Base-by-base conservation (phyloP, 2,797 vertebrate genomes). In the Hapalemur alaotrensis region DNA sequence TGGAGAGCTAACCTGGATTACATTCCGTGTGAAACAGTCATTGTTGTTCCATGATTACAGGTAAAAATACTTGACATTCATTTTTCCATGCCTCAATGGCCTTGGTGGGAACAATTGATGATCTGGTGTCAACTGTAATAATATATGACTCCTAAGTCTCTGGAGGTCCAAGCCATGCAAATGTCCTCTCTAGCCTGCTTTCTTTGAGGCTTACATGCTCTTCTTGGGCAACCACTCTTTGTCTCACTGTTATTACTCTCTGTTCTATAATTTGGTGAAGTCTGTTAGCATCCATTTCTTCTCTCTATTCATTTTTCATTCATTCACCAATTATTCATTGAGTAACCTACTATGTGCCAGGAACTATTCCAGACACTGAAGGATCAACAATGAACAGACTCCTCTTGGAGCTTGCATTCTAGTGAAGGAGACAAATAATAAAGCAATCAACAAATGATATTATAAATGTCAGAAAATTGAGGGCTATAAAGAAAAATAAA, bases 11-110 rank as follows among this genome's bases (percentile, higher is more conserved):
- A 91, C 23, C 22, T 17, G 32, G n/a, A 95, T 79, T 81, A 52
- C 28, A 80, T 84, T 43, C 89, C 75, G 10, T 20, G 2, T 70
- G 69, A 75, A 85, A 76, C 13, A 43, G 23, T 82, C 73, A 80
- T 57, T 52, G 41, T 3, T 72, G 14, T 82, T 85, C 54, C 28
- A 46, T 73, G 43, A 94, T 69, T 57, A 67, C 11, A 80, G 43
- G 63, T 65, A 91, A 93, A 96, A 80, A 59, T 22, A 50, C 10
- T 78, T 43, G 23, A 93, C 76, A 78, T 93, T 89, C 46, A 76
- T 80, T 78, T 89, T 59, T 61, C 43, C 4, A 65, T 59, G 63
- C n/a, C 38, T 92, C 84, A 82, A 0, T 85, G 50, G 59, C 32
- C 59, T 94, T 85, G 13, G 46, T 54, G 7, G 30, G 15, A 76